phyloP scores from a whole-genome alignment of 1,140 invertebrate genomes.

The Trichoplusia ni region DNA sequence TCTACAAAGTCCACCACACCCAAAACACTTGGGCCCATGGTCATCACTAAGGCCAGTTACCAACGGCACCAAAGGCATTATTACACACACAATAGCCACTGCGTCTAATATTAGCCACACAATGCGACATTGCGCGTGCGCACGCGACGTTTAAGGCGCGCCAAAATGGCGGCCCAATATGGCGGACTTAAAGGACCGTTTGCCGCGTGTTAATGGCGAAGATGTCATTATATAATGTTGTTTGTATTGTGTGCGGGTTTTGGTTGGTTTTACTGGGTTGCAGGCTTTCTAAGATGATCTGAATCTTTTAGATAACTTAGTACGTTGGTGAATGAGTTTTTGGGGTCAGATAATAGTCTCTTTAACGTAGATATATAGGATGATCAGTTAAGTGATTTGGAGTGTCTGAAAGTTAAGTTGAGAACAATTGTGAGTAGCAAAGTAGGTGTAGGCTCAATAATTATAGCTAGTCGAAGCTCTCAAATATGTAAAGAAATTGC shows the following conservation, averaged over 20 bases:
- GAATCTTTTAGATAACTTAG: background rate
- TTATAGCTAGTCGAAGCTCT: too few relatives aligned
- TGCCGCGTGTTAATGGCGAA: constrained; percentile 14
- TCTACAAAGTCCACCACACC: too few relatives aligned
- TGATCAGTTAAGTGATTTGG: too few relatives aligned
- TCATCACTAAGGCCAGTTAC: constrained; percentile 20
- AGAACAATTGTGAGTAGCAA: too few relatives aligned
- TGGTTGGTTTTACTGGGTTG: constrained; percentile 9
- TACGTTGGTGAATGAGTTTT: constrained; percentile 5
- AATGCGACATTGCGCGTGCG: constrained; percentile 23
- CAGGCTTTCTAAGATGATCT: background rate
- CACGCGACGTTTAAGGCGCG: constrained; percentile 12
- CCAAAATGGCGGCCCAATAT: constrained; percentile 19
- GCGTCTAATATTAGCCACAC: constrained; percentile 31
- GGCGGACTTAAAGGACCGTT: constrained; percentile 2
- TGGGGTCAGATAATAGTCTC: too few relatives aligned
- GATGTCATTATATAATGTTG: constrained; percentile 16
- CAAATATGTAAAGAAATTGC: too few relatives aligned
- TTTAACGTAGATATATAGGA: too few relatives aligned
- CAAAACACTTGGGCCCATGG: too few relatives aligned
- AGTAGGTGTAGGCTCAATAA: too few relatives aligned
- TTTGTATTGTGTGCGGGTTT: constrained; percentile 19
- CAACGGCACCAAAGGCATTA: constrained; percentile 21
- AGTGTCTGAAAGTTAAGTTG: too few relatives aligned
- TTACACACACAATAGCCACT: constrained; percentile 12